A percentile compares a stretch with the other conserved stretches of the same genome.
phyloP scores from a whole-genome alignment of 2,888 invertebrate species.

The Sclerodermus sp. region DNA sequence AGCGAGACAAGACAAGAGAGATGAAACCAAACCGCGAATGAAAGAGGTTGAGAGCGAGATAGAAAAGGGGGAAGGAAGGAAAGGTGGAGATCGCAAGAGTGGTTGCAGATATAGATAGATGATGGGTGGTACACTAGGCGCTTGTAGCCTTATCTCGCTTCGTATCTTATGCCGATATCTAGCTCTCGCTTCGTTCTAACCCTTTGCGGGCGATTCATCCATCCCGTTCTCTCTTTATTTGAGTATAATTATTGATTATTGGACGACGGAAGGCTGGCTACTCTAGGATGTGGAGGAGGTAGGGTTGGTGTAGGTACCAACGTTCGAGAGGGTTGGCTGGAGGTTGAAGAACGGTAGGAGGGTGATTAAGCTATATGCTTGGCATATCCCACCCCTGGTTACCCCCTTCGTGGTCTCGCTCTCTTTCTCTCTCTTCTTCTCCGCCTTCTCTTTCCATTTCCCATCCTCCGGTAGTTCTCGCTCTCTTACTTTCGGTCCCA shows the following conservation, averaged over 20 bases:
- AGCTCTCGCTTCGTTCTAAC: conserved; percentile 43
- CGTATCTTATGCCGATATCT: conserved; percentile 46
- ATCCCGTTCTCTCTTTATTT: conserved; percentile 62
- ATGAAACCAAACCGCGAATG: conserved; percentile 44
- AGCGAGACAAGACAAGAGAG: not conserved
- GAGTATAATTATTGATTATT: conserved; percentile 68
- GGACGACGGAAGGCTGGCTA: conserved; percentile 57
- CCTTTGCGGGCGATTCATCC: conserved; percentile 52
- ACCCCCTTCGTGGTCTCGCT: conserved; percentile 6
- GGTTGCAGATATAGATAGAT: conserved; percentile 24
- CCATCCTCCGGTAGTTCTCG: no score
- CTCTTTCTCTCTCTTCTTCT: conserved; percentile 32
- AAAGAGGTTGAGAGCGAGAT: conserved; percentile 52
- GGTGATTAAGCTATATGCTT: conserved; percentile 66
- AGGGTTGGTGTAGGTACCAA: conserved; percentile 39
- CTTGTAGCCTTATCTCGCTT: conserved; percentile 39
- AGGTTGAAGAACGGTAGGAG: conserved; percentile 54
- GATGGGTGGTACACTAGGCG: conserved; percentile 24
- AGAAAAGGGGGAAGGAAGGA: conserved; percentile 31
- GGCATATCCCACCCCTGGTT: conserved; percentile 57
- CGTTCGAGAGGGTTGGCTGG: conserved; percentile 47
- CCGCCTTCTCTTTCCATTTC: no score
- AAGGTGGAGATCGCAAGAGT: conserved; percentile 13
- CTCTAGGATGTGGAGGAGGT: conserved; percentile 49
- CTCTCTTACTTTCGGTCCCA: no score